Evolutionary conservation across 2,888 invertebrate species (phyloP).

Genomic region (Apamea epomidion): DNA sequence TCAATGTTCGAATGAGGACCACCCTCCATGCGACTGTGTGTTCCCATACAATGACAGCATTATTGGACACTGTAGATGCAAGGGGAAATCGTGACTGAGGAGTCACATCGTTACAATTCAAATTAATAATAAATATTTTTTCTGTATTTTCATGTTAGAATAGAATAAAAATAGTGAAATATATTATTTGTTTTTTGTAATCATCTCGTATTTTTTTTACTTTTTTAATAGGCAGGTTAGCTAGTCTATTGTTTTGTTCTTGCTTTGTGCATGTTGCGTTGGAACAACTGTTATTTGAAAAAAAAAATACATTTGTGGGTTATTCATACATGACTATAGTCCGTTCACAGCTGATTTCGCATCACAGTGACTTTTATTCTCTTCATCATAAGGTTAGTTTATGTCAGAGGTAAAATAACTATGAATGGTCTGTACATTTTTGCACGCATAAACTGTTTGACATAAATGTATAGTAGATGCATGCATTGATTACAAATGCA

Average conservation of each 20-base stretch:
- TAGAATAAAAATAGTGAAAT: neutral
- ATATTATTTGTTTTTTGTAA: neutral
- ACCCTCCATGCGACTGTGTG: neutral
- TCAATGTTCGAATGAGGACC: neutral
- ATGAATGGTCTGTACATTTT: no score
- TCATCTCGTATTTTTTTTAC: neutral
- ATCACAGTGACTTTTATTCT: no score
- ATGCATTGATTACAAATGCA: no score
- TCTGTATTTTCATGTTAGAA: neutral
- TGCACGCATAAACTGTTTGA: neutral
- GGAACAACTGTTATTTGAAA: neutral
- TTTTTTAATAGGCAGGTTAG: neutral
- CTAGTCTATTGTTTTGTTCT: neutral
- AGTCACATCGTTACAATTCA: neutral
- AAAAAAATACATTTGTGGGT: neutral
- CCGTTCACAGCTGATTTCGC: no score
- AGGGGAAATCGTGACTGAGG: neutral
- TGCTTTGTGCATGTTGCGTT: neutral
- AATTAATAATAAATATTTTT: neutral
- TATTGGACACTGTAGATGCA: slow-evolving; percentile 1
- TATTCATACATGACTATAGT: neutral
- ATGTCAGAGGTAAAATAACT: no score
- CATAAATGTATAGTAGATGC: neutral
- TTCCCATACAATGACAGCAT: slow-evolving; percentile 17
- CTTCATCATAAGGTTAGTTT: no score